Evolutionary conservation across 2,888 invertebrate species (phyloP).

Genomic region (Chirona hameri): DNA sequence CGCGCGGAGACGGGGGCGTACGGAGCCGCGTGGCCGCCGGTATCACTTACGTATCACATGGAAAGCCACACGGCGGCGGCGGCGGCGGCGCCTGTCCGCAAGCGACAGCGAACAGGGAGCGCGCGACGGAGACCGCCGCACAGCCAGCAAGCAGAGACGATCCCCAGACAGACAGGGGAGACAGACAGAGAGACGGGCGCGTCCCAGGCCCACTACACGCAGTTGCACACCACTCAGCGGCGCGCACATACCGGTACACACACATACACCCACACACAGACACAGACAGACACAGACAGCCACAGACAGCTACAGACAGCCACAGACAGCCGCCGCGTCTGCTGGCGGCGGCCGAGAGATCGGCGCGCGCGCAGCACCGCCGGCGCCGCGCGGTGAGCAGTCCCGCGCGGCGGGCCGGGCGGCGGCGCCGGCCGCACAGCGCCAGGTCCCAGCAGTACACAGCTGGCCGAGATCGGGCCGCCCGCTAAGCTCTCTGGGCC

Average conservation of each 20-base stretch:
- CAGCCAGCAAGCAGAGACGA: background rate
- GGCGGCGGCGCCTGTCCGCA: background rate
- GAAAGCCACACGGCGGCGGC: background rate
- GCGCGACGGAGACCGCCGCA: background rate
- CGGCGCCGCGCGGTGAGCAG: background rate
- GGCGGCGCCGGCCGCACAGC: background rate
- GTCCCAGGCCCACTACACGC: background rate
- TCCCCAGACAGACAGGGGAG: background rate
- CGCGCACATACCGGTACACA: no score
- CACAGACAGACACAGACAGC: no score
- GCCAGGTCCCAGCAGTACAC: background rate
- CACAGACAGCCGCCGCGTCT: no score
- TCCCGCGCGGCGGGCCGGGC: background rate
- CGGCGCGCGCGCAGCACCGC: background rate
- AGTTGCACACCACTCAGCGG: no score
- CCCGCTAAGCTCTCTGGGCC: background rate
- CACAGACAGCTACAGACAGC: no score
- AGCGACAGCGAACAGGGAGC: background rate
- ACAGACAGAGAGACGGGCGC: background rate
- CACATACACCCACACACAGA: no score
- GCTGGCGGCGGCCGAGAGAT: no score
- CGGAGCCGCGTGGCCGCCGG: background rate
- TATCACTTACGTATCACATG: conserved; percentile 2
- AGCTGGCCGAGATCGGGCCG: no score
- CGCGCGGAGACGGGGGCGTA: background rate